These are phyloP conservation scores for Bothrops jararaca DNA, from an alignment of 2,113 vertebrate species.

Conservation along the genomic window DNA sequence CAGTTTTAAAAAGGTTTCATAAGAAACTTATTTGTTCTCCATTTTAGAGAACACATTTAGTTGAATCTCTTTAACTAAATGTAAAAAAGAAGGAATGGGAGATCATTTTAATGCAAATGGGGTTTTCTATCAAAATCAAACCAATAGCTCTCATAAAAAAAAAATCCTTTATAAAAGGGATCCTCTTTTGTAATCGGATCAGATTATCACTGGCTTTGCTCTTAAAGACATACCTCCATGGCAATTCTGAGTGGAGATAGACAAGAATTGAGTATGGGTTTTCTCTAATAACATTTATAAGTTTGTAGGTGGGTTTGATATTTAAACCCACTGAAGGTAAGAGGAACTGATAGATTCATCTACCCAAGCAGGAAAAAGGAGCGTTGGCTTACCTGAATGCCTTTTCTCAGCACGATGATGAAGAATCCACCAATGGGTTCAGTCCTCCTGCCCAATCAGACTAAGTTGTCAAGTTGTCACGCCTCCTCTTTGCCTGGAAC, in stretches of 20 bases:
- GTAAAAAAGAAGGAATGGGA: slow-evolving; percentile 38
- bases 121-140: slow-evolving; percentile 44
- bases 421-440: too few relatives aligned
- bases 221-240: neutral
- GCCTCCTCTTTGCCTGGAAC: too few relatives aligned
- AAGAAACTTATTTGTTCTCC: slow-evolving; percentile 55
- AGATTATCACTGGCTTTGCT: neutral
- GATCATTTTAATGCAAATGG: slow-evolving; percentile 63
- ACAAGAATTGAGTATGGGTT: neutral
- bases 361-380: neutral
- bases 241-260: neutral
- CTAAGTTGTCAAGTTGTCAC: too few relatives aligned
- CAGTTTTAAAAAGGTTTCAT: slow-evolving; percentile 49
- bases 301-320: neutral
- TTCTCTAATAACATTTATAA: neutral
- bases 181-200: slow-evolving; percentile 34
- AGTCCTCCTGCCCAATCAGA: too few relatives aligned
- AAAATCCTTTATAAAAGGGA: slow-evolving; percentile 16
- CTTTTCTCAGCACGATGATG: too few relatives aligned
- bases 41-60: slow-evolving; percentile 56
- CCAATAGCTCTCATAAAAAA: slow-evolving; percentile 51
- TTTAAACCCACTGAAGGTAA: neutral
- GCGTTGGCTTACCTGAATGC: too few relatives aligned
- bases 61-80: slow-evolving; percentile 57
- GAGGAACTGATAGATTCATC: neutral